Conservation (phyloP, 2,888 invertebrate genomes). For the Caenorhabditis japonica region DNA sequence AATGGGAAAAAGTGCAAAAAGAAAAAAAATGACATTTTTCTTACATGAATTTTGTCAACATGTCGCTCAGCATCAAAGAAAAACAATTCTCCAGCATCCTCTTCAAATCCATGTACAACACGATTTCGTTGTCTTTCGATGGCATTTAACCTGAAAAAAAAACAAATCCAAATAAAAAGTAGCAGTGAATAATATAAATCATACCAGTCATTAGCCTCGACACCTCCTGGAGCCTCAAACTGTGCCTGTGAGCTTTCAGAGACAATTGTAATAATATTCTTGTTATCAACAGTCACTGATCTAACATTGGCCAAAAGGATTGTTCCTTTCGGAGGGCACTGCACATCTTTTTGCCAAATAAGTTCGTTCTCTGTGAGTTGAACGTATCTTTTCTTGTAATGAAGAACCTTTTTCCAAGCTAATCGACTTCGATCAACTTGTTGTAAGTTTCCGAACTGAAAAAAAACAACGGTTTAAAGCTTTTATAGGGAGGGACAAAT, state of each 20-base stretch:
- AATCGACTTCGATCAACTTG: constrained; percentile 52
- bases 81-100: constrained; percentile 39
- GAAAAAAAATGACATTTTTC: background rate
- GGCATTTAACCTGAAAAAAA: constrained; percentile 43
- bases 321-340: constrained; percentile 54
- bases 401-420: constrained; percentile 62
- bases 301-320: constrained; percentile 62
- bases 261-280: constrained; percentile 65
- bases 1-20: constrained; percentile 1
- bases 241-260: constrained; percentile 62
- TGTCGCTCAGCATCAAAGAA: constrained; percentile 55
- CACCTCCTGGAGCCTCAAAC: constrained; percentile 69
- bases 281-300: constrained; percentile 62
- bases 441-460: constrained; percentile 59
- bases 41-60: constrained; percentile 57
- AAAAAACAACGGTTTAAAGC: background rate
- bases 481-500: too few species aligned
- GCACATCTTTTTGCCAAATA: constrained; percentile 70
- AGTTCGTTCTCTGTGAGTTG: constrained; percentile 68
- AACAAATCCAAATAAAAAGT: background rate
- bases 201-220: constrained; percentile 74
- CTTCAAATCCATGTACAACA: constrained; percentile 23
- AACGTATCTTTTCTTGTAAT: constrained; percentile 66
- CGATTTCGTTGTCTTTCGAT: constrained; percentile 58
- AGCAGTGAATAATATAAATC: background rate